Conservation (phyloP, 2,113 vertebrate species). For the Takifugu flavidus region DNA sequence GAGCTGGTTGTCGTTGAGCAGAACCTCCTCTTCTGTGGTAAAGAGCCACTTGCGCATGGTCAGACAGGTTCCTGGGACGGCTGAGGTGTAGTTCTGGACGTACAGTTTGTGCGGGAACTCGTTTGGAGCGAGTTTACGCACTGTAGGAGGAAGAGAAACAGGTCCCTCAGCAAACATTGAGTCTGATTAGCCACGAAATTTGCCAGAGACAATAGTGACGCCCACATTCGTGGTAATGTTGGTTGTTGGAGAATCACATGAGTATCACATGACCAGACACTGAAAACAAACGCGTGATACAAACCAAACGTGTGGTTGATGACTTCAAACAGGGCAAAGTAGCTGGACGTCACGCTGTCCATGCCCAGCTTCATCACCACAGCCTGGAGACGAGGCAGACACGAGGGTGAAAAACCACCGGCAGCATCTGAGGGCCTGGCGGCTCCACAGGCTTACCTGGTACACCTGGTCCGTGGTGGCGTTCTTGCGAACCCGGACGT, state of each 20-base stretch:
- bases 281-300: constrained; percentile 33
- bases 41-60: constrained; percentile 95
- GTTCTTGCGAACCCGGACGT: constrained; percentile 91
- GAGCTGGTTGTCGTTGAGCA: constrained; percentile 90
- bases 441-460: constrained; percentile 78
- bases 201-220: too few relatives aligned
- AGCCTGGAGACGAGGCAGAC: constrained; percentile 68
- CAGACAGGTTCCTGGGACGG: constrained; percentile 92
- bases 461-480: constrained; percentile 97
- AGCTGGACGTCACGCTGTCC: constrained; percentile 90
- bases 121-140: constrained; percentile 92
- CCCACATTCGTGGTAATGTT: not conserved
- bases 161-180: too few relatives aligned
- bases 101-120: constrained; percentile 98
- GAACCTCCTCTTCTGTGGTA: constrained; percentile 88
- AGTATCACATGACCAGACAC: not conserved
- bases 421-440: not conserved
- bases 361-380: constrained; percentile 87
- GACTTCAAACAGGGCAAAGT: constrained; percentile 95
- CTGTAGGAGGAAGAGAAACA: constrained; percentile 59
- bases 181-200: too few relatives aligned
- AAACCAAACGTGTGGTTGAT: constrained; percentile 95
- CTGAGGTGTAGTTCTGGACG: constrained; percentile 96
- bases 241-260: not conserved
- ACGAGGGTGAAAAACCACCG: not conserved